Conservation (phyloP, 2,113 vertebrate genomes). For the Argyrosomus japonicus region DNA sequence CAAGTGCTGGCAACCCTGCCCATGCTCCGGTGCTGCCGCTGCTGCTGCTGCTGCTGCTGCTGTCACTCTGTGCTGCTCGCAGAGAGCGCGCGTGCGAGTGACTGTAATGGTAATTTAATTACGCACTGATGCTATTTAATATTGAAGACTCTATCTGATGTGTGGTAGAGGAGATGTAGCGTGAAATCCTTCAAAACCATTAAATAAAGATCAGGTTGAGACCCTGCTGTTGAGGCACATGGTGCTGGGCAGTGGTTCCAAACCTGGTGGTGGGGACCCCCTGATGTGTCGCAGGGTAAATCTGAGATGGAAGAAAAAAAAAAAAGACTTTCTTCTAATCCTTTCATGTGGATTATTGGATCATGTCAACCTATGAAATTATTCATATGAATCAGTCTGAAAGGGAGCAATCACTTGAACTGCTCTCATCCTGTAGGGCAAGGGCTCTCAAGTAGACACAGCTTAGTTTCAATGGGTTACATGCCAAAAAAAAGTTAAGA, state of each 20-base stretch:
- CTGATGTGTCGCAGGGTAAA: background rate
- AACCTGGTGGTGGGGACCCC: background rate
- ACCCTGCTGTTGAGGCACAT: background rate
- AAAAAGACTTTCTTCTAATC: background rate
- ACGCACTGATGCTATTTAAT: background rate
- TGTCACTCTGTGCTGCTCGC: conserved; percentile 30
- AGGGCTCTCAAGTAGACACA: background rate
- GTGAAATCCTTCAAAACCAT: background rate
- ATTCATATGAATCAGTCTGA: background rate
- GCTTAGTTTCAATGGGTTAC: background rate
- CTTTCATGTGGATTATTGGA: background rate
- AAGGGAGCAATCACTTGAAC: background rate
- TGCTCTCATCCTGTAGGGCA: background rate
- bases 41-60: conserved; percentile 47
- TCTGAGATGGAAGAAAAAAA: background rate
- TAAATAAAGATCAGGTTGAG: background rate
- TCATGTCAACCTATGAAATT: background rate
- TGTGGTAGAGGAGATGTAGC: background rate
- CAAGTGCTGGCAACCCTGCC: conserved; percentile 65
- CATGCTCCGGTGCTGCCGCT: conserved; percentile 36
- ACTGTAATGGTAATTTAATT: conserved; percentile 7
- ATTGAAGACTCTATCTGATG: background rate
- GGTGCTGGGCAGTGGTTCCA: background rate
- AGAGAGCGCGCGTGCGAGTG: background rate
- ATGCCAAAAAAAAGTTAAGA: background rate